Evolutionary conservation across 2,113 vertebrate genomes (phyloP), one percentile per base, ranked within the genome.

Genomic region (Agapornis roseicollis): DNA sequence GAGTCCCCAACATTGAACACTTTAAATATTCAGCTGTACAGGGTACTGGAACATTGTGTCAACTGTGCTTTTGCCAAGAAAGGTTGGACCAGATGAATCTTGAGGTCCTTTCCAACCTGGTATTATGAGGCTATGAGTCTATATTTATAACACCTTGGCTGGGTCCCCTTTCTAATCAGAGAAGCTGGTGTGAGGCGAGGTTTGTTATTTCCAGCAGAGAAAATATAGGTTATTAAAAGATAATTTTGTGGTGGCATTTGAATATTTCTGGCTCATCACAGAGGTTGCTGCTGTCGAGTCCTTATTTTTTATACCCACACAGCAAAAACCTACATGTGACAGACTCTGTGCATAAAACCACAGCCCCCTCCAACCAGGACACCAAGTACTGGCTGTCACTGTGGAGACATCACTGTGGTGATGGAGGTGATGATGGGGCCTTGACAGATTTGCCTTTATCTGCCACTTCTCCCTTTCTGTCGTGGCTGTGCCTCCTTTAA

Each of bases 91-190:
- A 58, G 56, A 58, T 35, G 33, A 58, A 35, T 23, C 33, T 35
- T 24, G 56, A 58, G 56, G 56, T 35, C 56, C 56, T 23, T 58
- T 58, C 56, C 56, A 58, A 58, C 22, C 56, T 35, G 56, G 33
- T 16, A 58, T 35, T 58, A 58, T 35, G 33, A 58, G 53, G 19
- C 53, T 55, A 33, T 33, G 53, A 68, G 33, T 65, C 85, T 55
- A 17, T 81, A 94, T 89, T 94, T 93, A 77, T 81, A 94, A 85
- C 46, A 68, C 77, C 74, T 94, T 91, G 47, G 66, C 68, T 63
- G 74, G 11, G 74, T 86, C 89, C 72, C 80, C 91, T 69, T 84
- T 89, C 89, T 91, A 88, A 93, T 88, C 93, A 80, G 81, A 70
- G 52, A 56, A 52, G 63, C 42, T 35, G 42, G 49, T 73, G 65